These are phyloP conservation scores for Prenolepis imparis DNA, from an alignment of 2,888 invertebrate species.

Conservation along the genomic window DNA sequence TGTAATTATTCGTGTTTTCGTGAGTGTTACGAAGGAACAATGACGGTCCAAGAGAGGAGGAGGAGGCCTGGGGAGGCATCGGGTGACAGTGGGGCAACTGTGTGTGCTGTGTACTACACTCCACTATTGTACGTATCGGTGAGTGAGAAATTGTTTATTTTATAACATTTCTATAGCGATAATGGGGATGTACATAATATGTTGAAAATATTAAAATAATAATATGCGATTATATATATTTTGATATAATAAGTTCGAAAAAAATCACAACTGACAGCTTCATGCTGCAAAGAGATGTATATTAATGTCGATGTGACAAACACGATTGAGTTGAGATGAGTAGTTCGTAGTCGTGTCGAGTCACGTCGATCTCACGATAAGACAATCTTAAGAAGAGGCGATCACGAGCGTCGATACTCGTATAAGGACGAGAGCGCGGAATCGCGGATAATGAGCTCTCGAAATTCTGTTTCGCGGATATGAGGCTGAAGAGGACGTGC, in stretches of 20 bases:
- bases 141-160: too few relatives aligned
- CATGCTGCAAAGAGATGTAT: not conserved
- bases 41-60: too few relatives aligned
- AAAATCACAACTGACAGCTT: not conserved
- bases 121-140: too few relatives aligned
- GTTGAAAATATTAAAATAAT: too few relatives aligned
- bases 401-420: not conserved
- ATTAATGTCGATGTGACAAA: not conserved
- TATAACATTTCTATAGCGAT: too few relatives aligned
- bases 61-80: too few relatives aligned
- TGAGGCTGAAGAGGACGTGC: conserved; percentile 66
- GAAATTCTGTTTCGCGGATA: conserved; percentile 77
- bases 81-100: too few relatives aligned
- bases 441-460: conserved; percentile 71
- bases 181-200: too few relatives aligned
- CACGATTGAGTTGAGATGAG: not conserved
- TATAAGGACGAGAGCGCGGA: conserved; percentile 31
- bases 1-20: too few relatives aligned
- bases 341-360: not conserved
- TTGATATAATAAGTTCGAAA: not conserved
- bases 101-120: too few relatives aligned
- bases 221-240: too few relatives aligned
- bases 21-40: too few relatives aligned
- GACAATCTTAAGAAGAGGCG: conserved; percentile 8
- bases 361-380: conserved; percentile 16